Evolutionary conservation across 2,113 vertebrate species (phyloP).

Genomic region (Dasyornis broadbenti): DNA sequence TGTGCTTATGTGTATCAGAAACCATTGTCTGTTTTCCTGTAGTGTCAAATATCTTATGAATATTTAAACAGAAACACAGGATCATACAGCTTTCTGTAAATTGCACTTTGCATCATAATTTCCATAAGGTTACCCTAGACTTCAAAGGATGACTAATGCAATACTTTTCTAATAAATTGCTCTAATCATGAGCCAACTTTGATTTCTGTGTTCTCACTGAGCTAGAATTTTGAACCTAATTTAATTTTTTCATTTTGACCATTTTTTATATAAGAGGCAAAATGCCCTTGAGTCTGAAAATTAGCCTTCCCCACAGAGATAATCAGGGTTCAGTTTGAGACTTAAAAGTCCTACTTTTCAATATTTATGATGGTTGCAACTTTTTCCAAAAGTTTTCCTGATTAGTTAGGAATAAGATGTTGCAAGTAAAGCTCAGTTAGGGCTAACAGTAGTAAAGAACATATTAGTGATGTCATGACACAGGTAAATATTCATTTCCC

Average conservation of each 20-base stretch:
- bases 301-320: background rate
- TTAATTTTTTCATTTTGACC: background rate
- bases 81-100: background rate
- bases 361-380: background rate
- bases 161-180: background rate
- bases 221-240: background rate
- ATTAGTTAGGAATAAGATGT: background rate
- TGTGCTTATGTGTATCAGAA: background rate
- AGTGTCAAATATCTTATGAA: background rate
- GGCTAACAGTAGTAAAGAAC: background rate
- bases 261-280: background rate
- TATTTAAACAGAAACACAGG: background rate
- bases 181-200: background rate
- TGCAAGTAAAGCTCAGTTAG: background rate
- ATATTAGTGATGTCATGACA: background rate
- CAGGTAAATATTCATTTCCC: background rate
- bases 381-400: background rate
- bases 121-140: background rate
- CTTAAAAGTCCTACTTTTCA: background rate
- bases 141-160: background rate
- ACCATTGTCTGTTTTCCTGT: background rate
- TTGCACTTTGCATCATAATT: background rate
- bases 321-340: background rate
- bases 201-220: background rate
- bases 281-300: background rate